These are phyloP conservation scores for Talpa occidentalis DNA, from an alignment of 2,113 vertebrate genomes.

Conservation along the genomic window DNA sequence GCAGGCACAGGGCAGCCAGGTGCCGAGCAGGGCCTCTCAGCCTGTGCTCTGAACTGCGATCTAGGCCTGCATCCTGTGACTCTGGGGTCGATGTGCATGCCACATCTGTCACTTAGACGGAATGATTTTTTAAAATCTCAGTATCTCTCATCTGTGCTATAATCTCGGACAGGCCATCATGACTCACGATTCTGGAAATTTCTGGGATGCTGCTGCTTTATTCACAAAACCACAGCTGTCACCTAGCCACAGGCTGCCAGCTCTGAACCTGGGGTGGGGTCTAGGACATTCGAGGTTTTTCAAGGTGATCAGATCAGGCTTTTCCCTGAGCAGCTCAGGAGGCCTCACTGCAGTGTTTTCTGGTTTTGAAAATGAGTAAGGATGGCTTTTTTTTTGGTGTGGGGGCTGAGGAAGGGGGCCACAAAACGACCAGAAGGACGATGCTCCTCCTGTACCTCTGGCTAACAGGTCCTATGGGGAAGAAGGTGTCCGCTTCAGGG, in stretches of 20 bases:
- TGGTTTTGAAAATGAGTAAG: not conserved
- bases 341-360: not conserved
- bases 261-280: not conserved
- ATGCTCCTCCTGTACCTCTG: not conserved
- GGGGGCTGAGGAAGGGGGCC: not conserved
- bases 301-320: not conserved
- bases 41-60: not conserved
- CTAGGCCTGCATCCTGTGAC: not conserved
- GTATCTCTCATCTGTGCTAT: not conserved
- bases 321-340: not conserved
- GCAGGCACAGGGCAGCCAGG: accelerated
- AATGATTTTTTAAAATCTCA: not conserved
- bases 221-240: not conserved
- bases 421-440: not conserved
- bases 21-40: not conserved
- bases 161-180: not conserved
- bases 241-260: not conserved
- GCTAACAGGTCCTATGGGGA: not conserved
- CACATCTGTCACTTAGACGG: not conserved
- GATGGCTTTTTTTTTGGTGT: not conserved
- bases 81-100: too few relatives aligned
- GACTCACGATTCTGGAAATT: slow-evolving; percentile 52
- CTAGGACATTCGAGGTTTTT: not conserved
- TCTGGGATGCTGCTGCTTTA: not conserved
- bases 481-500: not conserved